Evolutionary conservation across 2,113 vertebrate species (phyloP).

Genomic region (Grammomys dolichurus): DNA sequence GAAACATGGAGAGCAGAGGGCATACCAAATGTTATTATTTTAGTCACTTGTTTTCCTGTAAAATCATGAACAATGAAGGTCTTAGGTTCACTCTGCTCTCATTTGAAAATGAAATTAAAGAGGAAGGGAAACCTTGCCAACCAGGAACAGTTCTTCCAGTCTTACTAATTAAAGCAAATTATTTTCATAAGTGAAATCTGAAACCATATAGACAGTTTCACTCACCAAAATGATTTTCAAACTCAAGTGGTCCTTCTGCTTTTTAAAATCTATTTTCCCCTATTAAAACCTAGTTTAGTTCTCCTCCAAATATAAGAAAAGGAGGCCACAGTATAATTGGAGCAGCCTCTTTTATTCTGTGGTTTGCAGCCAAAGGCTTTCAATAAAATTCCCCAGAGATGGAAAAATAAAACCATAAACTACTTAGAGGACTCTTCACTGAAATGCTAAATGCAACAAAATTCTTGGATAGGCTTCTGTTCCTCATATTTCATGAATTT

Average conservation of each 20-base stretch:
- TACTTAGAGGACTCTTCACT: conserved; percentile 43
- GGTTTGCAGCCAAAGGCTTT: conserved; percentile 64
- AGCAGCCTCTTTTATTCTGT: conserved; percentile 68
- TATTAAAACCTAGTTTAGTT: conserved; percentile 69
- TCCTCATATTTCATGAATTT: neutral
- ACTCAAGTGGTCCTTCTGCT: conserved; percentile 64
- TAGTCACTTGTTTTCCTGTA: conserved; percentile 8
- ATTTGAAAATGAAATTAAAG: conserved; percentile 56
- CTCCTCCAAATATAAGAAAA: conserved; percentile 50
- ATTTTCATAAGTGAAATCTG: conserved; percentile 71
- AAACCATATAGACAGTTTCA: conserved; percentile 55
- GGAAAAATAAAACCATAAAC: conserved; percentile 56
- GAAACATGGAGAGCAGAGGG: neutral
- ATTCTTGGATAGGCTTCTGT: neutral
- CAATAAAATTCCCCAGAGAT: conserved; percentile 50
- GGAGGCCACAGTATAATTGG: conserved; percentile 54
- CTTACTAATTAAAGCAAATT: conserved; percentile 66
- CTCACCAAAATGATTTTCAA: conserved; percentile 71
- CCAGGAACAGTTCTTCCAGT: conserved; percentile 50
- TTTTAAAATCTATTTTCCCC: conserved; percentile 71
- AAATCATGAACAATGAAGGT: conserved; percentile 10
- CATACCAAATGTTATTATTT: neutral
- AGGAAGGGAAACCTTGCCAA: conserved; percentile 42
- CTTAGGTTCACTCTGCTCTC: neutral
- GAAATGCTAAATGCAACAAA: conserved; percentile 29